phyloP scores from a whole-genome alignment of 1,140 invertebrate species.

The Saccostrea echinata region DNA sequence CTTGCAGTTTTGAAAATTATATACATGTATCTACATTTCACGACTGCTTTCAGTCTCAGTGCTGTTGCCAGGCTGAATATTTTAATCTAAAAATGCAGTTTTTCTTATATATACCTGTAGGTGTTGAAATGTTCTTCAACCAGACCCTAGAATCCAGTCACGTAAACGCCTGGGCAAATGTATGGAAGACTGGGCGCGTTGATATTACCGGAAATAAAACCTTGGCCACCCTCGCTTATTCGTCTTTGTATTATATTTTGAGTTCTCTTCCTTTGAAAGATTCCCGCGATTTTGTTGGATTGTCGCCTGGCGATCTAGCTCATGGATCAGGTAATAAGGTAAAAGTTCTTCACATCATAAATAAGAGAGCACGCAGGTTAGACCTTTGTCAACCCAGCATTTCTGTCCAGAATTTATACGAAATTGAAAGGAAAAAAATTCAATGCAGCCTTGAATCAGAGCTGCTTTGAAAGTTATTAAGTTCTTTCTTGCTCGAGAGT shows the following conservation, averaged over 20 bases:
- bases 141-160: constrained; percentile 66
- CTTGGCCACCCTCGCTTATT: constrained; percentile 75
- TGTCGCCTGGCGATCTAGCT: constrained; percentile 75
- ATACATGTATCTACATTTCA: not conserved
- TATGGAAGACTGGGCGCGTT: constrained; percentile 74
- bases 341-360: not conserved
- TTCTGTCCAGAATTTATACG: not conserved
- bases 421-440: not conserved
- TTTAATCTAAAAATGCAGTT: not conserved
- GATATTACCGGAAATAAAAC: constrained; percentile 71
- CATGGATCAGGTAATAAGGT: constrained; percentile 71
- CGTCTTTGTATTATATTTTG: constrained; percentile 79
- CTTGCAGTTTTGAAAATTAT: not conserved
- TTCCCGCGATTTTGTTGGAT: constrained; percentile 73
- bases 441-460: not conserved
- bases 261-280: constrained; percentile 77
- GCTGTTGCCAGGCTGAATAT: not conserved
- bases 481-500: no score
- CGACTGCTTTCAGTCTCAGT: not conserved
- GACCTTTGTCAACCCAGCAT: not conserved
- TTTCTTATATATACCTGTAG: constrained; percentile 48
- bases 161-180: constrained; percentile 64
- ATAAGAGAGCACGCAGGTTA: not conserved
- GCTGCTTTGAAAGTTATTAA: no score
- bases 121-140: constrained; percentile 51